Percentiles rank a stretch among this genome's conserved stretches.
phyloP scores from a whole-genome alignment of 2,888 invertebrate genomes.

The Agrochola macilenta region DNA sequence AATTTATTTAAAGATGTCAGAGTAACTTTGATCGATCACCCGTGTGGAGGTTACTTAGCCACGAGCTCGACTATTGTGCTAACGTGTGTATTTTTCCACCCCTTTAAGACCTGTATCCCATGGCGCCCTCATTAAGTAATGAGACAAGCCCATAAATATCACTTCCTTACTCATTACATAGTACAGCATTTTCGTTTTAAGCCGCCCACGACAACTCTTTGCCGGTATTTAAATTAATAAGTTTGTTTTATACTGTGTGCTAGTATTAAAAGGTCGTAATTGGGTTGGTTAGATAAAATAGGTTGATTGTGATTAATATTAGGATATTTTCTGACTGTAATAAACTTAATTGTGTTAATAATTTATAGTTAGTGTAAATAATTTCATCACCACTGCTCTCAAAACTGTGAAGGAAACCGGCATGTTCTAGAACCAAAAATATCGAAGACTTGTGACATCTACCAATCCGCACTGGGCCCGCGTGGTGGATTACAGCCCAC shows the following conservation, averaged over 20 bases:
- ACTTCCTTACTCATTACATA: slow-evolving; percentile 85
- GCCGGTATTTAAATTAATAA: slow-evolving; percentile 85
- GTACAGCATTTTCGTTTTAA: slow-evolving; percentile 90
- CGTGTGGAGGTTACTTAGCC: neutral
- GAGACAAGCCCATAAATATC: slow-evolving; percentile 84
- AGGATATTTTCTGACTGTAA: too few species aligned
- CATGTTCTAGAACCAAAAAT: too few species aligned
- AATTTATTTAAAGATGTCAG: neutral
- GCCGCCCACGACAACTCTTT: slow-evolving; percentile 79
- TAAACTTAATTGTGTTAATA: too few species aligned
- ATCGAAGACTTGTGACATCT: too few species aligned
- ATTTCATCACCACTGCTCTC: too few species aligned
- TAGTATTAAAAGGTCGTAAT: slow-evolving; percentile 32
- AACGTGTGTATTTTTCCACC: slow-evolving; percentile 50
- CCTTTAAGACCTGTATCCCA: slow-evolving; percentile 58
- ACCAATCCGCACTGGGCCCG: too few species aligned
- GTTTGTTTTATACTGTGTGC: slow-evolving; percentile 51
- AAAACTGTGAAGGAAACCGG: too few species aligned
- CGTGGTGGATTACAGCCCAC: too few species aligned
- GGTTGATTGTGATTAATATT: slow-evolving; percentile 8
- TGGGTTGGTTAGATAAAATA: neutral
- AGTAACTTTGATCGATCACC: neutral
- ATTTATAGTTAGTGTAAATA: too few species aligned
- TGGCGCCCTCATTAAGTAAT: slow-evolving; percentile 78
- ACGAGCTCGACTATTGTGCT: neutral